Conservation (phyloP, 2,888 invertebrate genomes). For the Leistus spinibarbis region DNA sequence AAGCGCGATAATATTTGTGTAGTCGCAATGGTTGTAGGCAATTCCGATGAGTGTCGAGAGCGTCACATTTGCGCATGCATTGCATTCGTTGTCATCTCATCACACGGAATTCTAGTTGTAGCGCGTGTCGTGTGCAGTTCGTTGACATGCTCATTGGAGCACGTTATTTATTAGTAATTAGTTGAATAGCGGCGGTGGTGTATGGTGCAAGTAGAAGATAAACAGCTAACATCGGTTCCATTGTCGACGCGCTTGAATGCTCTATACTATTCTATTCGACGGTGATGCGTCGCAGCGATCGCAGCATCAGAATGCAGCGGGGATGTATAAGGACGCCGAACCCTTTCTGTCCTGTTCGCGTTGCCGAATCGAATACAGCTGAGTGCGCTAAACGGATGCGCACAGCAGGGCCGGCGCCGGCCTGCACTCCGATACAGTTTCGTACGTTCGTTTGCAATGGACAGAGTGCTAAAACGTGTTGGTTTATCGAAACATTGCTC, state of each 20-base stretch:
- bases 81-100: not conserved
- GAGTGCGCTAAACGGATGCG: slow-evolving; percentile 28
- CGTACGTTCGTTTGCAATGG: slow-evolving; percentile 53
- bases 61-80: not conserved
- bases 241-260: not conserved
- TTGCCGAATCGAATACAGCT: slow-evolving; percentile 29
- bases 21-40: not conserved
- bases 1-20: not conserved
- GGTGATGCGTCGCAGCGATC: not conserved
- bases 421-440: slow-evolving; percentile 47
- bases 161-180: not conserved
- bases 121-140: not conserved
- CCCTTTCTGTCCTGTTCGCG: slow-evolving; percentile 7
- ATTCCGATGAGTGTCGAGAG: not conserved
- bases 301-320: slow-evolving; percentile 1
- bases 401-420: slow-evolving; percentile 42
- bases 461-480: slow-evolving; percentile 57
- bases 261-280: not conserved
- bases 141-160: not conserved
- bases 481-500: slow-evolving; percentile 53
- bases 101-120: not conserved
- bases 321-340: slow-evolving; percentile 3
- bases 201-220: not conserved
- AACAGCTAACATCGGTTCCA: not conserved
- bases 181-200: not conserved